Conservation (phyloP, 2,113 vertebrate genomes). For the Mormyrus iriodes region DNA sequence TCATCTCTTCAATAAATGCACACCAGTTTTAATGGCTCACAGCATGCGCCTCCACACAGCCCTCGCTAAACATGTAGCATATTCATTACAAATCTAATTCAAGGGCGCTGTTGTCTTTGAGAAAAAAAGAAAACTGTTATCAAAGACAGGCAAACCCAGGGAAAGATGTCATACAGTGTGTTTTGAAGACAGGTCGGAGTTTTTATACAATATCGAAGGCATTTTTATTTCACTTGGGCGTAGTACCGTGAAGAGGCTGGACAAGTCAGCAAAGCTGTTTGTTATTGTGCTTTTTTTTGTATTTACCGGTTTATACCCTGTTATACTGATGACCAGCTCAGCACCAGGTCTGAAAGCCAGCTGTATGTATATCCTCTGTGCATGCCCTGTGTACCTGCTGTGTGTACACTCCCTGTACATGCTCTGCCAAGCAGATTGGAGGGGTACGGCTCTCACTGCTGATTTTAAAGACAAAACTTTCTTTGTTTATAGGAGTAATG, state of each 20-base stretch:
- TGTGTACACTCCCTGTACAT: neutral
- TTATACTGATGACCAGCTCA: neutral
- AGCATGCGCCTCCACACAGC: neutral
- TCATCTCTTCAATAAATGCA: neutral
- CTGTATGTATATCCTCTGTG: neutral
- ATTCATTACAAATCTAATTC: neutral
- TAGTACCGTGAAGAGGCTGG: neutral
- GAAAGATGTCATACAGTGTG: neutral
- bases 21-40: neutral
- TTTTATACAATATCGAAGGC: neutral
- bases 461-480: neutral
- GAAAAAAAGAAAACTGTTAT: neutral
- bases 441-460: neutral
- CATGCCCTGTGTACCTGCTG: neutral
- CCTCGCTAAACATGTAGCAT: constrained; percentile 12
- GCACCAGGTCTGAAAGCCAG: neutral
- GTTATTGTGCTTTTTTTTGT: neutral
- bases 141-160: neutral
- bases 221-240: neutral
- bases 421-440: neutral
- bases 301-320: neutral
- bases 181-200: neutral
- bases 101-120: neutral
- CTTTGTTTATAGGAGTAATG: neutral
- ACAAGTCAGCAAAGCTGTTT: neutral